Evolutionary conservation across 2,113 vertebrate genomes (phyloP).

Genomic region (Rhinolophus sinicus): DNA sequence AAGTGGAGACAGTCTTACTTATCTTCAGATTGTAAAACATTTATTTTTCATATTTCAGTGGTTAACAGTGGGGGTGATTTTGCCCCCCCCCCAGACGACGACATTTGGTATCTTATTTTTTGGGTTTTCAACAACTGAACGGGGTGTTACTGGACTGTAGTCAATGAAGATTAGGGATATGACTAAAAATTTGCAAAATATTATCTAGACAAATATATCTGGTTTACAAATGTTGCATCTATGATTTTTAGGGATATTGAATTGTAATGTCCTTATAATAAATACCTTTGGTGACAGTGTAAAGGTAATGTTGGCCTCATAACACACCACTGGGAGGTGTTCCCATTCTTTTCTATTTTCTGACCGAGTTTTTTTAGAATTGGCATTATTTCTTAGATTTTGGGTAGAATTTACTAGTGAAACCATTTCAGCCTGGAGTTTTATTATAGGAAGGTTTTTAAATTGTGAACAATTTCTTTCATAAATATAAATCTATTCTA

Average conservation of each 20-base stretch:
- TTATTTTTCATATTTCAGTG: background rate
- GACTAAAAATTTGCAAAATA: background rate
- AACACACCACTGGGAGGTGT: background rate
- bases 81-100: rapidly evolving
- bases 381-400: background rate
- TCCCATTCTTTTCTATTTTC: background rate
- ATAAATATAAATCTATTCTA: background rate
- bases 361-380: background rate
- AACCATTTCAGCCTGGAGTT: background rate
- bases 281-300: background rate
- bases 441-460: background rate
- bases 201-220: background rate
- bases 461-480: background rate
- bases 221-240: background rate
- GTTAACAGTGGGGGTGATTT: background rate
- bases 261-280: background rate
- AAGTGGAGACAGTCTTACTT: background rate
- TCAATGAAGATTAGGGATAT: background rate
- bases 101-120: background rate
- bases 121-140: background rate
- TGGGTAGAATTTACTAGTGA: background rate
- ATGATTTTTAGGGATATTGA: background rate
- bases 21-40: background rate
- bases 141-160: background rate
- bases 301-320: background rate